A percentile compares a stretch with the other conserved stretches of the same genome.
phyloP scores from a whole-genome alignment of 2,113 vertebrate genomes.

The Kobus ellipsiprymnus region DNA sequence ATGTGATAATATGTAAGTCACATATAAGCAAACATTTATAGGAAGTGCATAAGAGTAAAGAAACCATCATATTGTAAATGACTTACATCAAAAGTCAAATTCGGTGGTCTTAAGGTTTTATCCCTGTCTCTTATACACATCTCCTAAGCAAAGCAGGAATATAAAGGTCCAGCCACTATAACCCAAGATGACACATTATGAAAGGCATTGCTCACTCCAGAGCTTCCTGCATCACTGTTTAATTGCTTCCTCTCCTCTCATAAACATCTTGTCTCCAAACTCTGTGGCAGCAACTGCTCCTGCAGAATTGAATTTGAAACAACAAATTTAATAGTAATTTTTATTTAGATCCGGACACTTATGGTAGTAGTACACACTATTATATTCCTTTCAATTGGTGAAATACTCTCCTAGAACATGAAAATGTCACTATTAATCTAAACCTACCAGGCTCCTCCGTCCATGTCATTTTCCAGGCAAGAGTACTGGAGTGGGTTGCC shows the following conservation, averaged over 20 bases:
- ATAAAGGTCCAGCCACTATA: background rate
- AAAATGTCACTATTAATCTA: background rate
- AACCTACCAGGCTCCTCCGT: background rate
- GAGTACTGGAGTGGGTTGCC: too few species aligned
- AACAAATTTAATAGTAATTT: background rate
- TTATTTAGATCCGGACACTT: background rate
- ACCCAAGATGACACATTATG: background rate
- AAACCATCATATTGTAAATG: background rate
- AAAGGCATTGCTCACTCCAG: background rate
- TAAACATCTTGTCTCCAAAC: background rate
- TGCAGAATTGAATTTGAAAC: background rate
- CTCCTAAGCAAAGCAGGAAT: background rate
- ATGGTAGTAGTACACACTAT: background rate
- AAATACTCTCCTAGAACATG: background rate
- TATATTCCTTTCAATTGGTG: slow-evolving; percentile 16
- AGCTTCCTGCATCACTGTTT: background rate
- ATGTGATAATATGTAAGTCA: background rate
- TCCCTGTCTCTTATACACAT: too few species aligned
- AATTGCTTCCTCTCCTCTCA: background rate
- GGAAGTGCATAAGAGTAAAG: background rate
- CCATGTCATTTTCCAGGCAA: too few species aligned
- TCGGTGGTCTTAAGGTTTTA: background rate
- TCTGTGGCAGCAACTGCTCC: background rate
- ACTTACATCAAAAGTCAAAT: background rate
- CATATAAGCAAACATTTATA: background rate